phyloP scores from a whole-genome alignment of 2,113 vertebrate species.

The Urocolius indicus region DNA sequence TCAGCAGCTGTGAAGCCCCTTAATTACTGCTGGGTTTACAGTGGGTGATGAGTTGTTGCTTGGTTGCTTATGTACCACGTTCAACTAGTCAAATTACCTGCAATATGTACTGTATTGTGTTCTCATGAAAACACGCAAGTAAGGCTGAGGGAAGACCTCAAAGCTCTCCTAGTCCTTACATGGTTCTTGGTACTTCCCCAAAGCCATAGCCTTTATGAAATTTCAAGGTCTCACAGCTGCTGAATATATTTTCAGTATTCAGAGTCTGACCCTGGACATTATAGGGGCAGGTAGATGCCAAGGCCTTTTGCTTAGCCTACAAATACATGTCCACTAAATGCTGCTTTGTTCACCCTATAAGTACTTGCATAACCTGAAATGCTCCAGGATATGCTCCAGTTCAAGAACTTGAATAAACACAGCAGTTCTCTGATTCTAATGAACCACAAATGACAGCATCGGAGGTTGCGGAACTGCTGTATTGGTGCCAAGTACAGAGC shows the following conservation, averaged over 20 bases:
- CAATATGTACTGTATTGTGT: not conserved
- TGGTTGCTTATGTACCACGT: not conserved
- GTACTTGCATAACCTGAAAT: slow-evolving; percentile 1
- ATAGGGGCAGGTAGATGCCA: fast-evolving
- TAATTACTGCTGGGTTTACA: not conserved
- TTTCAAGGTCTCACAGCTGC: not conserved
- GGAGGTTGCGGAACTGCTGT: not conserved
- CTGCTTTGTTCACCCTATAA: not conserved
- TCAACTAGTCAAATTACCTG: not conserved
- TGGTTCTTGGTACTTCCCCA: not conserved
- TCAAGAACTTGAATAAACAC: not conserved
- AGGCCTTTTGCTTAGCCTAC: not conserved
- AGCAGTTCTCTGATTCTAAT: not conserved
- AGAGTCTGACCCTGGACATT: not conserved
- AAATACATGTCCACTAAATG: not conserved
- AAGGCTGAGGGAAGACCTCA: not conserved
- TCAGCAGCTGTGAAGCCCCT: not conserved
- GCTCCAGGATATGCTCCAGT: not conserved
- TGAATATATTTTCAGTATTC: not conserved
- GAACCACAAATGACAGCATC: not conserved
- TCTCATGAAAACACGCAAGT: not conserved
- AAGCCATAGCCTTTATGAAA: not conserved
- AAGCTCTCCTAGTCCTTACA: not conserved
- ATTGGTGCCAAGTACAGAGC: not conserved
- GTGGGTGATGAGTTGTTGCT: not conserved